These are phyloP conservation scores for Campoletis raptor DNA, from an alignment of 2,888 invertebrate genomes.

Conservation along the genomic window DNA sequence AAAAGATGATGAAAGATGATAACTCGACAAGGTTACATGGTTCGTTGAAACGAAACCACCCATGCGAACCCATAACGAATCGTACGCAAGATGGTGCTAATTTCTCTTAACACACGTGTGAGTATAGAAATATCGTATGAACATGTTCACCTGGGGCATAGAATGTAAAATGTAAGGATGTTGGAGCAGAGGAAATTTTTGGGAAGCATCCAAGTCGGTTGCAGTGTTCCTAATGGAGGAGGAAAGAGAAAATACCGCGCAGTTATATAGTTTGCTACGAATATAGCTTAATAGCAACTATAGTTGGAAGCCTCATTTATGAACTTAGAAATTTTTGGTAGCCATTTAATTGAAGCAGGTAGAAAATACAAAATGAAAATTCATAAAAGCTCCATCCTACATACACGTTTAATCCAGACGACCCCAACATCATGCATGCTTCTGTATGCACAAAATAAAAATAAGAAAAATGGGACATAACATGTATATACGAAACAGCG, in stretches of 20 bases:
- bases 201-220: slow-evolving; percentile 13
- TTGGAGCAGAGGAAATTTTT: background rate
- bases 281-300: background rate
- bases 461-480: background rate
- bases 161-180: background rate
- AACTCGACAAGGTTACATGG: background rate
- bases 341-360: background rate
- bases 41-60: slow-evolving; percentile 21
- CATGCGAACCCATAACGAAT: background rate
- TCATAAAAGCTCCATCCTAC: background rate
- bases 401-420: background rate
- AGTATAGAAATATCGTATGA: background rate
- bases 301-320: background rate
- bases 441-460: background rate
- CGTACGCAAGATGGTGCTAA: slow-evolving; percentile 26
- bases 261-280: background rate
- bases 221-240: background rate
- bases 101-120: slow-evolving; percentile 3
- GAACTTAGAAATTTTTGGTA: background rate
- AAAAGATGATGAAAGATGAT: slow-evolving; percentile 20
- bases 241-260: background rate
- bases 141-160: background rate
- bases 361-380: background rate
- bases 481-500: background rate
- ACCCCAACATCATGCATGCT: background rate